Evolutionary conservation across 1,140 invertebrate species (phyloP).

Genomic region (Drosophila sp.): DNA sequence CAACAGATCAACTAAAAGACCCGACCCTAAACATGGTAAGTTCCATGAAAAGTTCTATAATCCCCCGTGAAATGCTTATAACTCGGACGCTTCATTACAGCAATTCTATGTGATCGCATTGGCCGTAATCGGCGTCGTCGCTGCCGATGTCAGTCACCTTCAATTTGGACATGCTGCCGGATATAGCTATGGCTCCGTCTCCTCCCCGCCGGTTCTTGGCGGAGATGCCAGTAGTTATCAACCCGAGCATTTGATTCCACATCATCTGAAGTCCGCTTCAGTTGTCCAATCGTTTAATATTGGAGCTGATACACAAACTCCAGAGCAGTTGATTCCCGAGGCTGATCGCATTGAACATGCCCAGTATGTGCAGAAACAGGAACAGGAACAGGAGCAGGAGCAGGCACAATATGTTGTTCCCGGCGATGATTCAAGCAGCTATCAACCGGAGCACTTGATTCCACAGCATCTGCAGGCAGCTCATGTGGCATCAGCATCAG

Average conservation of each 20-base stretch:
- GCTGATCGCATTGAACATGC: constrained; percentile 45
- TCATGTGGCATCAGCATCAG: not conserved
- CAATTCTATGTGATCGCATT: constrained; percentile 63
- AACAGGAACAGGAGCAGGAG: constrained; percentile 5
- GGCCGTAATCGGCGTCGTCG: constrained; percentile 52
- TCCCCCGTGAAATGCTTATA: not conserved
- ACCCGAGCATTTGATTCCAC: constrained; percentile 34
- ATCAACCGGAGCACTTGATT: not conserved
- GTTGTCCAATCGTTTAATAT: constrained; percentile 20
- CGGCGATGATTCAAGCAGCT: constrained; percentile 1
- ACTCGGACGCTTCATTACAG: constrained; percentile 29
- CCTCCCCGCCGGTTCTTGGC: constrained; percentile 27
- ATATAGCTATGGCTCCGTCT: constrained; percentile 49
- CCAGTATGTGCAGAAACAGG: constrained; percentile 13
- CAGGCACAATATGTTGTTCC: constrained; percentile 5
- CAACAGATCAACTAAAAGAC: constrained; percentile 57
- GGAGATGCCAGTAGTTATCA: constrained; percentile 45
- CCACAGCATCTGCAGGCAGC: not conserved
- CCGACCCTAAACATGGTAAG: constrained; percentile 70
- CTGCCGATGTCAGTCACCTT: constrained; percentile 75
- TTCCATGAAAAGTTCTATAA: constrained; percentile 30
- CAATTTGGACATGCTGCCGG: constrained; percentile 42
- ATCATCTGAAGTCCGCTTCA: not conserved
- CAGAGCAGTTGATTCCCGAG: constrained; percentile 53
- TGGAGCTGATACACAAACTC: constrained; percentile 50